Conservation (phyloP, 2,797 vertebrate genomes). For the Coranthus polyacanthus region DNA sequence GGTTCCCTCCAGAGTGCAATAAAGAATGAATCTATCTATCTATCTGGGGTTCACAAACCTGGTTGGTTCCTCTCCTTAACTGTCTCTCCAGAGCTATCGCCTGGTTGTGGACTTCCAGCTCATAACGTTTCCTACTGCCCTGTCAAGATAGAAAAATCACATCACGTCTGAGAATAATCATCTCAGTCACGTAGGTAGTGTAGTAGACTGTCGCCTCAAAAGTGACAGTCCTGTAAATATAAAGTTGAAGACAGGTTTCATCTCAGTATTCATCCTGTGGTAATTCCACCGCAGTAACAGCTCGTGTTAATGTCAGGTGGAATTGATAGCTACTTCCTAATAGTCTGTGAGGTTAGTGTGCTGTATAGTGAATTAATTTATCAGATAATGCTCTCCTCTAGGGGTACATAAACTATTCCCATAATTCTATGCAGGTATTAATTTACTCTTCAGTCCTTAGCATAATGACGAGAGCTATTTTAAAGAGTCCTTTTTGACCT, state of each 20-base stretch:
- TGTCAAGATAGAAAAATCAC: slow-evolving; percentile 65
- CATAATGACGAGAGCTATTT: not conserved
- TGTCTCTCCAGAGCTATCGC: slow-evolving; percentile 85
- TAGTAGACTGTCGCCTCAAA: not conserved
- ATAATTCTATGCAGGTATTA: not conserved
- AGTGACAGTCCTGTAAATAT: slow-evolving; percentile 2
- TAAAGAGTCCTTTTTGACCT: slow-evolving; percentile 2
- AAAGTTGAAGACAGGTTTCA: not conserved
- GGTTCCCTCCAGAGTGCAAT: slow-evolving; percentile 6
- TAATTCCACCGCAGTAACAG: not conserved
- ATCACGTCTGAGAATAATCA: not conserved
- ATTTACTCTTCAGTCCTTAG: not conserved
- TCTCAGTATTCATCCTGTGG: not conserved
- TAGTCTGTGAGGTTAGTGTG: not conserved
- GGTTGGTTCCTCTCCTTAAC: slow-evolving; percentile 83
- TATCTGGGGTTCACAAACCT: slow-evolving; percentile 81
- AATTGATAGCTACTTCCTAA: slow-evolving; percentile 8
- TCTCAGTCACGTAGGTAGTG: not conserved
- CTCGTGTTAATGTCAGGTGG: slow-evolving; percentile 1
- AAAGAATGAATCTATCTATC: too few relatives aligned
- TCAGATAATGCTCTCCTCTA: not conserved
- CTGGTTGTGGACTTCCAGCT: slow-evolving; percentile 89
- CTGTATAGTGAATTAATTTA: not conserved
- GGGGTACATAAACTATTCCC: not conserved
- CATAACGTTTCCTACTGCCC: slow-evolving; percentile 91